Conservation (phyloP, 2,888 invertebrate genomes). For the Trileptium ribeirensis region DNA sequence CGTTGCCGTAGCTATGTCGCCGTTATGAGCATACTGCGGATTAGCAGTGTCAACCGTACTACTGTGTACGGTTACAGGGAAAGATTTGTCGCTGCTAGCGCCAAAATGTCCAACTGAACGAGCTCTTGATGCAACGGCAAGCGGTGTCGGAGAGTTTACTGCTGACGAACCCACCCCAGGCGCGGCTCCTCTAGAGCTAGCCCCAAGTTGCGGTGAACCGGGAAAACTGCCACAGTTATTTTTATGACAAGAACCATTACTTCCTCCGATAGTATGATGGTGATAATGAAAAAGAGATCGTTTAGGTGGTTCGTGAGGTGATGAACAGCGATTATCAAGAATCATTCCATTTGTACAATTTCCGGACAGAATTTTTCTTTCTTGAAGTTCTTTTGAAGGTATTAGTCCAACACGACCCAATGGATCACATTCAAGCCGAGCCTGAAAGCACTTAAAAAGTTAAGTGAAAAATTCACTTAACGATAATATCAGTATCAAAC, state of each 20-base stretch:
- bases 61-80: background rate
- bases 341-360: too few relatives aligned
- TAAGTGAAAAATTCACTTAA: too few relatives aligned
- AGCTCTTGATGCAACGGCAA: background rate
- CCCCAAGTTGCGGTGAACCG: background rate
- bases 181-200: background rate
- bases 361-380: conserved; percentile 44
- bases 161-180: background rate
- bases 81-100: background rate
- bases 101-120: background rate
- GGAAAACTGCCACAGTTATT: background rate
- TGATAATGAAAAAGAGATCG: background rate
- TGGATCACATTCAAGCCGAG: conserved; percentile 68
- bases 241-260: background rate
- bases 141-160: too few relatives aligned
- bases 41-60: background rate
- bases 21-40: background rate
- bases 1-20: background rate
- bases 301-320: background rate
- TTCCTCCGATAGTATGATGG: background rate
- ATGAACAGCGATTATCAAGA: too few relatives aligned
- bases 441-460: too few relatives aligned
- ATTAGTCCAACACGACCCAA: conserved; percentile 85
- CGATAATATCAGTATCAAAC: too few relatives aligned
- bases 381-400: conserved; percentile 80